Evolutionary conservation across 2,888 invertebrate genomes (phyloP), one percentile per base, ranked within the genome.

Genomic region (Rutpela maculata): DNA sequence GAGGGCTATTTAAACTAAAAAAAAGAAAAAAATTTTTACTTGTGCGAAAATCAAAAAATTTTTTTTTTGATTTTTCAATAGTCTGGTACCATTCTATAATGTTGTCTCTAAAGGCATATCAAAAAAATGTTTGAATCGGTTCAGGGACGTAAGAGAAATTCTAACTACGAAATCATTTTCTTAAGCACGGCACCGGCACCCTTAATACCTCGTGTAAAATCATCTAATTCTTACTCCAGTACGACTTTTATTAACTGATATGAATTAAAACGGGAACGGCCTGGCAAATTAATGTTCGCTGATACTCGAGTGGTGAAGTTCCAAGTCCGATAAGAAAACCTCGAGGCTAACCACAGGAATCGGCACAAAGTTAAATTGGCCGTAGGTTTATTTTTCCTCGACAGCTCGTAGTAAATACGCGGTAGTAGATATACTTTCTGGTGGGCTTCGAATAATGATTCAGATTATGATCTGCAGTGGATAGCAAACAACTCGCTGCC

Each of bases 401-500:
- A 19, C 19, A 19, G 17, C 17, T 57, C 17, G 17, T 19, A 19
- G 57, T 31, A 31, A 26, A 70, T 38, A 57, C 70, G 70, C 70
- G 59, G 59, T 60, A 43, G 70, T 70, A 38, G 31, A 18, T 35
- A 56, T 59, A 38, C 70, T 43, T 57, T 69, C 68, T 67, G 69
- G 65, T 59, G 78, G 78, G 66, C 69, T 59, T 69, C 56, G 69
- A 59, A 59, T 70, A 71, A 72, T 67, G 79, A 71, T 71, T 68
- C 76, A 78, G 77, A 77, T 79, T 79, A 73, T 67, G 75, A 79
- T 79, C 79, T 75, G 43, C 72, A 50, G 72, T 43, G 74, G 74
- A 62, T 66, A 62, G 62, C 75, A 55, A 63, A 62, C 65, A 63
- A 19, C 66, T 62, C 63, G 74, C 60, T 67, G 68, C 73, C 35